A percentile compares a stretch with the other conserved stretches of the same genome.
These are phyloP conservation scores for Macrotrachela quadricornifera DNA, from an alignment of 1,140 invertebrate genomes.

Conservation along the genomic window DNA sequence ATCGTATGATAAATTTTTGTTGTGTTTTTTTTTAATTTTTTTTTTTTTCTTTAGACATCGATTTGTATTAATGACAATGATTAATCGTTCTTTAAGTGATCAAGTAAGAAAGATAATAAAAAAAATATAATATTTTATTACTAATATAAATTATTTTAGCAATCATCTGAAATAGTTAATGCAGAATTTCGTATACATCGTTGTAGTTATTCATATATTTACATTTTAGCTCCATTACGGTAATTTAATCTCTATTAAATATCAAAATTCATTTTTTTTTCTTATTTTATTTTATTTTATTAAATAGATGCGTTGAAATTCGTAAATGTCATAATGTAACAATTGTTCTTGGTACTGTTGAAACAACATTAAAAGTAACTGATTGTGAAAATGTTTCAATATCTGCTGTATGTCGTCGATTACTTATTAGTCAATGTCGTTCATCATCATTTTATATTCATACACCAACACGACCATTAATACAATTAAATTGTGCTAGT, in stretches of 20 bases:
- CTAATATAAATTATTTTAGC: constrained; percentile 15
- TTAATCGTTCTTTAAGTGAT: neutral
- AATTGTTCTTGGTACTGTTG: constrained; percentile 26
- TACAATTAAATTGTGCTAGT: constrained; percentile 23
- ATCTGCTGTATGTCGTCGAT: constrained; percentile 18
- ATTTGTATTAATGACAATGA: too few relatives aligned
- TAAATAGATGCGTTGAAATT: constrained; percentile 23
- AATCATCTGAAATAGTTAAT: constrained; percentile 23
- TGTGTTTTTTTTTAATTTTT: too few relatives aligned
- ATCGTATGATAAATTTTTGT: too few relatives aligned
- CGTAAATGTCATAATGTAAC: constrained; percentile 28
- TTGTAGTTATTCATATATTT: constrained; percentile 26
- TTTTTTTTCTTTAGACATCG: too few relatives aligned
- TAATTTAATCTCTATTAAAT: constrained; percentile 9
- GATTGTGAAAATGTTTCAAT: constrained; percentile 26
- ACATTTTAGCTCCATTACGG: constrained; percentile 27
- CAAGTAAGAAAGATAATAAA: neutral
- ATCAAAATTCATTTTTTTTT: neutral
- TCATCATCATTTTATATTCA: constrained; percentile 17
- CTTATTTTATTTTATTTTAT: constrained; percentile 1
- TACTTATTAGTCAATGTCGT: too few relatives aligned
- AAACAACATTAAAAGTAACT: constrained; percentile 21
- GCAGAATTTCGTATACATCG: constrained; percentile 27
- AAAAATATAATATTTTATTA: neutral
- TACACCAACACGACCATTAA: constrained; percentile 23